Base-by-base conservation (phyloP, 2,888 invertebrate species). In the Meghimatium bilineatum region DNA sequence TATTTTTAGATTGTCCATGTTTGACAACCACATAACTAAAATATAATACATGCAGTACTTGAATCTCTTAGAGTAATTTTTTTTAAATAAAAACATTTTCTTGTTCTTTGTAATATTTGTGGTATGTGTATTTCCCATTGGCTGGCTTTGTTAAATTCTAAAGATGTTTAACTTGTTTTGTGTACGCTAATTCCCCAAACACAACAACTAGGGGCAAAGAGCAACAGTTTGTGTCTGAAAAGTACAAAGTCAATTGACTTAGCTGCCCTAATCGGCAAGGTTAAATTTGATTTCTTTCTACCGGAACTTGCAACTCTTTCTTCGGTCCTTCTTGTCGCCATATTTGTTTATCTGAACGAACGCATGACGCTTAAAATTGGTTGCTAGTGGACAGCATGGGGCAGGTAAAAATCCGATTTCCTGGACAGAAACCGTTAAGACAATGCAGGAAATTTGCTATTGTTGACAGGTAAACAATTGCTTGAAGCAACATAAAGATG, bases 331-430 rank as follows among this genome's bases (percentile, higher is more conserved):
- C 71, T 71, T 32, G 71, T 34, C 56, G 77, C 63, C 81, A 63
- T 74, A 72, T 74, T 81, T 81, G 44, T 81, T 72, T 72, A 63
- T 32, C 36, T 63, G 52, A 69, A 67, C 82, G 23, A 20, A n/a
- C 77, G 60, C 17, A 36, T 56, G 63, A 81, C 26, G 56, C 3
- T 72, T 34, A 56, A 71, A 71, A 69, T 56, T 32, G 69, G 72
- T 29, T 34, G 72, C n/a, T 29, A 12, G 5, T 36, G 44, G 26
- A 38, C 36, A 14, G 12, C n/a, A 17, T 67, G 72, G 63, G 74
- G 63, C 56, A 74, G 81, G 72, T 38, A 56, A 63, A 72, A 81
- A 81, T 81, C 74, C 74, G 81, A 81, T 81, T 81, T 81, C 81
- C 81, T 81, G 56, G 52, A 60, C 80, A 8, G 14, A 81, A 81